These are phyloP conservation scores for Sceloporus undulatus DNA, from an alignment of 2,113 vertebrate species.

Conservation along the genomic window DNA sequence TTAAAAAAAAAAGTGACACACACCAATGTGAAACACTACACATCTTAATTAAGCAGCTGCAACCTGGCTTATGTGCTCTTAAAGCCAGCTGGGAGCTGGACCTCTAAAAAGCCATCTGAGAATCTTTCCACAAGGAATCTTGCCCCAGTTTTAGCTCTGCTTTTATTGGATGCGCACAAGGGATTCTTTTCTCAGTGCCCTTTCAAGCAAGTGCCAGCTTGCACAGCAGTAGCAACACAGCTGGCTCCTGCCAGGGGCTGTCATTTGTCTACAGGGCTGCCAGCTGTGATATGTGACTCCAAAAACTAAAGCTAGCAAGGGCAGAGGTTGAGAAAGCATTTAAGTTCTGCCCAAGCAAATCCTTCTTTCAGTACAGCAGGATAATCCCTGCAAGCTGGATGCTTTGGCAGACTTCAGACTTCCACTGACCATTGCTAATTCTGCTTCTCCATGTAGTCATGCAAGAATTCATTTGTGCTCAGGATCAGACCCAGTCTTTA, in stretches of 20 bases:
- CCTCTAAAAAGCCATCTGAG: neutral
- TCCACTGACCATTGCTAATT: conserved; percentile 1
- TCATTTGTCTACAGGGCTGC: conserved; percentile 13
- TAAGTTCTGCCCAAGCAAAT: neutral
- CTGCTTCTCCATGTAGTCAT: neutral
- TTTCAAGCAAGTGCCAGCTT: accelerated
- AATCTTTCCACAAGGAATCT: conserved; percentile 7
- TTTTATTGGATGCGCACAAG: neutral
- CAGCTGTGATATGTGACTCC: conserved; percentile 6
- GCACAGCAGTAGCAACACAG: neutral
- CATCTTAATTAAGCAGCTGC: neutral
- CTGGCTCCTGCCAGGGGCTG: conserved; percentile 39
- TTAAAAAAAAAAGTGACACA: neutral
- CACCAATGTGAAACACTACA: neutral
- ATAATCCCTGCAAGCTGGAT: neutral
- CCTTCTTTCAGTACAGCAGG: conserved; percentile 12
- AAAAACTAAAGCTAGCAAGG: neutral
- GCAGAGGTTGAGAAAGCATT: conserved; percentile 8
- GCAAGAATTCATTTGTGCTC: neutral
- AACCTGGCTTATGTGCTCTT: too few relatives aligned
- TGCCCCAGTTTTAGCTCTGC: neutral
- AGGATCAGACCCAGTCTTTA: neutral
- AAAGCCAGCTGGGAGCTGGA: neutral
- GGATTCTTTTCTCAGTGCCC: neutral
- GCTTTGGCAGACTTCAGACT: neutral